A percentile compares a stretch with the other conserved stretches of the same genome.
These are phyloP conservation scores for Zaprionus obscuricornis DNA, from an alignment of 2,888 invertebrate genomes.

Conservation along the genomic window DNA sequence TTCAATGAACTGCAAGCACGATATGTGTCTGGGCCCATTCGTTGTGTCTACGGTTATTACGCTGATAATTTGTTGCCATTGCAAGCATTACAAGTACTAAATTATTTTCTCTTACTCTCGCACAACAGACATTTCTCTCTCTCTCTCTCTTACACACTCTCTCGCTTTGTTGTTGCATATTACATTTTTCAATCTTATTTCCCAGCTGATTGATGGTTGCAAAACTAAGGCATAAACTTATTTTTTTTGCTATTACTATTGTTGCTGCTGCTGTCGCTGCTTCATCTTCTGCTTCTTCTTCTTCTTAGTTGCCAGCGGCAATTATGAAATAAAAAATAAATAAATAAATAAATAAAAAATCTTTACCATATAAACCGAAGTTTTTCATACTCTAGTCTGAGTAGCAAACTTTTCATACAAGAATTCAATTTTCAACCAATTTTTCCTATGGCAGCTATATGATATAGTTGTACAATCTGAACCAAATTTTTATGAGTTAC, in stretches of 20 bases:
- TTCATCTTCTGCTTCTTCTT: conserved; percentile 7
- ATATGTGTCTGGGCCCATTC: conserved; percentile 26
- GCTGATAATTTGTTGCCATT: conserved; percentile 53
- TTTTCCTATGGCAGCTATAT: too few relatives aligned
- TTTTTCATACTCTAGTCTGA: too few relatives aligned
- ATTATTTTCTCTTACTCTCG: neutral
- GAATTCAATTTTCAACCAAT: too few relatives aligned
- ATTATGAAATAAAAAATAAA: conserved; percentile 54
- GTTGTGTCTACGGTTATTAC: conserved; percentile 29
- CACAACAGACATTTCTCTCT: too few relatives aligned
- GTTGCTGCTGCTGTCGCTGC: conserved; percentile 11
- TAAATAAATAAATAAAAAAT: too few relatives aligned
- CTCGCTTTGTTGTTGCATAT: neutral
- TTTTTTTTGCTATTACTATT: too few relatives aligned
- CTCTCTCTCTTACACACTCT: too few relatives aligned
- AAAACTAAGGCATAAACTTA: too few relatives aligned
- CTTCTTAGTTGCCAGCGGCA: conserved; percentile 54
- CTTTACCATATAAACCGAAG: too few relatives aligned
- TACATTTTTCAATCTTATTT: conserved; percentile 24
- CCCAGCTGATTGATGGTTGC: conserved; percentile 56
- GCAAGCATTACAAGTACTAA: conserved; percentile 32
- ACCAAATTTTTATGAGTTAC: too few relatives aligned
- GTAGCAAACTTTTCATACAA: too few relatives aligned
- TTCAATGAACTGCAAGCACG: conserved; percentile 66
- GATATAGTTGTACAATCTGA: too few relatives aligned